Percentiles rank a stretch among this genome's conserved stretches.
These are phyloP conservation scores for Ptilonorhynchus violaceus DNA, from an alignment of 2,113 vertebrate species.

Conservation along the genomic window DNA sequence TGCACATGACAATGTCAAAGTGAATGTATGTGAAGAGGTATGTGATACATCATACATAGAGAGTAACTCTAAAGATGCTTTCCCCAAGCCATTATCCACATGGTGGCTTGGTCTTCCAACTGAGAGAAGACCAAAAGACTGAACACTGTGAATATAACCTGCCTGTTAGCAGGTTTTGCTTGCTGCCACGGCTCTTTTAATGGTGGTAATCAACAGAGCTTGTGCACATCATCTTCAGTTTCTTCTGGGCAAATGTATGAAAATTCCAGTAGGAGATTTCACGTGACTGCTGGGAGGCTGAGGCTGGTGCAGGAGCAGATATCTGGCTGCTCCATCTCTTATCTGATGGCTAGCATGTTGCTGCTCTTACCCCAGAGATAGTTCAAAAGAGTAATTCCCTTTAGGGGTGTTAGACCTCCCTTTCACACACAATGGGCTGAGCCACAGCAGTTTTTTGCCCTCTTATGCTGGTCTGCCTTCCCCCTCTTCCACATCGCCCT, in stretches of 20 bases:
- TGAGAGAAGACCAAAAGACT: background rate
- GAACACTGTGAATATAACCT: background rate
- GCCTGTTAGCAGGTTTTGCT: background rate
- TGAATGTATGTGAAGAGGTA: background rate
- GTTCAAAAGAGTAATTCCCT: background rate
- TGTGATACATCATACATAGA: background rate
- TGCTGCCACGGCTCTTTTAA: background rate
- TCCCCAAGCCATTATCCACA: background rate
- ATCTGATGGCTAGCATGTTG: background rate
- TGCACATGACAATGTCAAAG: background rate
- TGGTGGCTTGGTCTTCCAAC: background rate
- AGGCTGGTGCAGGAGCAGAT: background rate
- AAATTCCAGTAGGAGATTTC: background rate
- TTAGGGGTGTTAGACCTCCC: background rate
- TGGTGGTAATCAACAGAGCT: background rate
- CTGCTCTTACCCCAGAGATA: background rate
- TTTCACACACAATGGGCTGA: background rate
- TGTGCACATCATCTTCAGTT: background rate
- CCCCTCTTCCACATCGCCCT: rapidly evolving
- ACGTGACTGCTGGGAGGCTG: background rate
- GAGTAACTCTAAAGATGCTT: background rate
- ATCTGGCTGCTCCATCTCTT: background rate
- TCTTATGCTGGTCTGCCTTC: background rate
- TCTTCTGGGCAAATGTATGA: background rate
- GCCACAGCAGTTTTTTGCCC: background rate